Conservation (phyloP, 2,113 vertebrate species). For the Pseudonaja textilis region DNA sequence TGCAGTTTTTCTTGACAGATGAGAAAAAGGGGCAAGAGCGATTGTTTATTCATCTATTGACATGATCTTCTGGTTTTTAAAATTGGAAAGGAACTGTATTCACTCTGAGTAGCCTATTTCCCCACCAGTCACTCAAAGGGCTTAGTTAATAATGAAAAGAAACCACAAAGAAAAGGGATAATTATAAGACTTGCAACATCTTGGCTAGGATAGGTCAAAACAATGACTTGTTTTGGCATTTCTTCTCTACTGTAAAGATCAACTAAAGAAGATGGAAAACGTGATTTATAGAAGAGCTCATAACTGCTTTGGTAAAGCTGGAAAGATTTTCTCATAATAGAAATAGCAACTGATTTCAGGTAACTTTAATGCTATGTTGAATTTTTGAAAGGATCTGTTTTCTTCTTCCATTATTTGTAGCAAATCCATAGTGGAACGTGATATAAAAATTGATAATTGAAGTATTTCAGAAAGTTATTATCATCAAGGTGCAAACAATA, state of each 20-base stretch:
- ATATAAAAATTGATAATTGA: background rate
- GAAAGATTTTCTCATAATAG: background rate
- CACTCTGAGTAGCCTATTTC: background rate
- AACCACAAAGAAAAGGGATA: slow-evolving; percentile 3
- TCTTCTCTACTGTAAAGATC: background rate
- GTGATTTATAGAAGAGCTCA: background rate
- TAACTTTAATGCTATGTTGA: background rate
- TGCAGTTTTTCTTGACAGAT: background rate
- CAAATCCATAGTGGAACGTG: background rate
- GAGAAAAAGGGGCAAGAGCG: background rate
- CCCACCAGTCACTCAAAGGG: background rate
- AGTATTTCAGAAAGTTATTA: background rate
- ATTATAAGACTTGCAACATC: background rate
- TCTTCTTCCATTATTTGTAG: background rate
- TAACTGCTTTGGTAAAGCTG: background rate
- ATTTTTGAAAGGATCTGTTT: background rate
- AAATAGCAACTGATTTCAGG: background rate
- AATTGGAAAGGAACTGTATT: background rate
- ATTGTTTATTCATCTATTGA: background rate
- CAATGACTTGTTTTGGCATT: background rate
- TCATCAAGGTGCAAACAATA: background rate
- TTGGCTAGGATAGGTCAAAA: slow-evolving; percentile 1
- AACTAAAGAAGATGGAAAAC: background rate
- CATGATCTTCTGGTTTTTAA: background rate
- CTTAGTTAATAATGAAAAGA: slow-evolving; percentile 15